These are phyloP conservation scores for Protonibea diacanthus DNA, from an alignment of 2,797 vertebrate genomes.

Conservation along the genomic window DNA sequence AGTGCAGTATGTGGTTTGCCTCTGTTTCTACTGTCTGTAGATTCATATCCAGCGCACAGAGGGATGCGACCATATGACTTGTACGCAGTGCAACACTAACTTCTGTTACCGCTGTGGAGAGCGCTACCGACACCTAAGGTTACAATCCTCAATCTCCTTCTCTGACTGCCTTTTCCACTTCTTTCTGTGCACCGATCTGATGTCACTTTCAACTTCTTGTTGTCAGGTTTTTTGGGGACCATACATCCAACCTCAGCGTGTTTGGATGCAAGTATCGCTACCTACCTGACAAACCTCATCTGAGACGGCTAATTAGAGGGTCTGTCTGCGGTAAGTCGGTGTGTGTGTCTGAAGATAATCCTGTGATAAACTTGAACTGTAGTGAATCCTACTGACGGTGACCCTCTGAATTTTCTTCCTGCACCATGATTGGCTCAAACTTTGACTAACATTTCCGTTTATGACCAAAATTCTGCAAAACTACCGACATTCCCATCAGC, in stretches of 20 bases:
- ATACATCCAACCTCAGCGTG: conserved; percentile 99
- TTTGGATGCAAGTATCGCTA: conserved; percentile 99
- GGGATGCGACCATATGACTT: conserved; percentile 99
- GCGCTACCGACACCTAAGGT: conserved; percentile 94
- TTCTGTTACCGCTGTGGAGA: conserved; percentile 99
- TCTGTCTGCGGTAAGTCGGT: conserved; percentile 94
- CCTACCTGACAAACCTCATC: conserved; percentile 96
- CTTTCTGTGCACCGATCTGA: background rate
- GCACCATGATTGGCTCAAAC: background rate
- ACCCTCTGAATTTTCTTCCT: background rate
- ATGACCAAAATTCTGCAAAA: background rate
- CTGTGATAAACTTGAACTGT: too few relatives aligned
- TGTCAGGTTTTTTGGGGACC: conserved; percentile 94
- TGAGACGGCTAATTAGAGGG: conserved; percentile 95
- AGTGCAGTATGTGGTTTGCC: background rate
- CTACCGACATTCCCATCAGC: background rate
- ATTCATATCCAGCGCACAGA: conserved; percentile 99
- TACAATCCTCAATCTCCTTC: background rate
- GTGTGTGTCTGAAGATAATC: background rate
- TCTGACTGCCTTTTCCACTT: background rate
- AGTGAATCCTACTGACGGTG: too few relatives aligned
- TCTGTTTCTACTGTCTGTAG: conserved; percentile 72
- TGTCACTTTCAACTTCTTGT: background rate
- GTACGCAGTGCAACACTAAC: conserved; percentile 98
- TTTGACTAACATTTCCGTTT: background rate